phyloP scores from a whole-genome alignment of 2,113 vertebrate genomes.

The Melanostigma gelatinosum region DNA sequence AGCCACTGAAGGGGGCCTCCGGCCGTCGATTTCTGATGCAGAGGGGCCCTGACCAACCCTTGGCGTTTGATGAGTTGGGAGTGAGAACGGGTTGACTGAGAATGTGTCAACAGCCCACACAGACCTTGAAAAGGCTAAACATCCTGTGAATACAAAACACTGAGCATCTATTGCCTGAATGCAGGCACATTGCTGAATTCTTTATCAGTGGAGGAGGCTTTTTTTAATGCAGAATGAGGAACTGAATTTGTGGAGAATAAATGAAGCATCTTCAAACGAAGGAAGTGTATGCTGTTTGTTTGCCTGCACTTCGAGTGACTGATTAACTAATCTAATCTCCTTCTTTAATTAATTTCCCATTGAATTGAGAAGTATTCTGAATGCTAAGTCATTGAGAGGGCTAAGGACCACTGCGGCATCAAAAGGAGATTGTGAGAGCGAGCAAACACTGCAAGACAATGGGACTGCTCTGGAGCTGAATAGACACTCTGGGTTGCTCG shows the following conservation, averaged over 20 bases:
- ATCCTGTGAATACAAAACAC: not conserved
- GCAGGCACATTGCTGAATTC: not conserved
- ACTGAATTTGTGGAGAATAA: not conserved
- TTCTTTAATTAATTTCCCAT: constrained; percentile 23
- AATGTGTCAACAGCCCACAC: constrained; percentile 2
- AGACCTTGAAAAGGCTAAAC: not conserved
- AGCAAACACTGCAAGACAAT: constrained; percentile 60
- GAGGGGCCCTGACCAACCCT: not conserved
- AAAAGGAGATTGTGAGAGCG: constrained; percentile 52
- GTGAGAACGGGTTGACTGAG: constrained; percentile 1
- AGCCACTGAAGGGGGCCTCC: not conserved
- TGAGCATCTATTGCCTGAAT: not conserved
- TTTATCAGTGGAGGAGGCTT: not conserved
- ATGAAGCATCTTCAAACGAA: not conserved
- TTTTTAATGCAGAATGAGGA: not conserved
- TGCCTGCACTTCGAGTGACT: not conserved
- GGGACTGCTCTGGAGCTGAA: constrained; percentile 22
- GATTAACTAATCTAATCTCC: constrained; percentile 28
- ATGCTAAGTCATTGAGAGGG: constrained; percentile 54
- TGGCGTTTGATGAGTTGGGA: not conserved
- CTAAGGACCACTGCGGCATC: constrained; percentile 39
- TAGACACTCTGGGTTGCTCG: not conserved
- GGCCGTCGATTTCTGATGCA: not conserved
- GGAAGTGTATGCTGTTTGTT: not conserved
- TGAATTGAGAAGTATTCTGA: constrained; percentile 47